Evolutionary conservation across 2,888 invertebrate genomes (phyloP).

Genomic region (Hemaris fuciformis): DNA sequence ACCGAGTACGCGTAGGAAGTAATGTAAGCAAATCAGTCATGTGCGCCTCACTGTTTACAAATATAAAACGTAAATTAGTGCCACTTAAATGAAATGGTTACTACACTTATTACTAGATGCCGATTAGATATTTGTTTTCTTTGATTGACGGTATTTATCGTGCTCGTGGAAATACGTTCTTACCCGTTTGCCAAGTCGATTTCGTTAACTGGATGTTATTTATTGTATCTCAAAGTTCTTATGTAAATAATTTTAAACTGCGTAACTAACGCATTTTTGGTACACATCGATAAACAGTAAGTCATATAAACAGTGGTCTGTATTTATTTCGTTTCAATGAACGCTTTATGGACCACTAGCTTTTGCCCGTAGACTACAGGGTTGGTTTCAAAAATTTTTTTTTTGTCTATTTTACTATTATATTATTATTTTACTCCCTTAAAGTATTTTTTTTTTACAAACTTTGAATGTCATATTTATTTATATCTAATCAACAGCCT

Average conservation of each 20-base stretch:
- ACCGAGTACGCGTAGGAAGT: conserved; percentile 36
- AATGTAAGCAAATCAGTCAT: conserved; percentile 51
- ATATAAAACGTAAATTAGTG: conserved; percentile 47
- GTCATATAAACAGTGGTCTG: not conserved
- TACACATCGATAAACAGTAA: not conserved
- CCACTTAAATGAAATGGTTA: conserved; percentile 25
- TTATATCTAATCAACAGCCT: too few species aligned
- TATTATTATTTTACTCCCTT: too few species aligned
- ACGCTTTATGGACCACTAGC: too few species aligned
- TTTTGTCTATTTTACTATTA: too few species aligned
- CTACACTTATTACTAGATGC: conserved; percentile 15
- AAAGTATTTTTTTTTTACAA: too few species aligned
- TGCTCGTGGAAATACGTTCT: not conserved
- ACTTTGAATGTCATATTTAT: too few species aligned
- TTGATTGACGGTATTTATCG: conserved; percentile 1
- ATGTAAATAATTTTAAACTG: not conserved
- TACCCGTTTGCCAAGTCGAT: not conserved
- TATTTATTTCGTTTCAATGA: too few species aligned
- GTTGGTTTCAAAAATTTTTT: too few species aligned
- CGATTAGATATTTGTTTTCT: conserved; percentile 8
- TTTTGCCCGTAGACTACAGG: too few species aligned
- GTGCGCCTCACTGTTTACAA: conserved; percentile 48
- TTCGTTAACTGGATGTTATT: not conserved
- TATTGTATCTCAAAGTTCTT: too few species aligned
- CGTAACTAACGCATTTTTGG: not conserved